phyloP scores from a whole-genome alignment of 2,797 vertebrate genomes.

The Liasis olivaceus region DNA sequence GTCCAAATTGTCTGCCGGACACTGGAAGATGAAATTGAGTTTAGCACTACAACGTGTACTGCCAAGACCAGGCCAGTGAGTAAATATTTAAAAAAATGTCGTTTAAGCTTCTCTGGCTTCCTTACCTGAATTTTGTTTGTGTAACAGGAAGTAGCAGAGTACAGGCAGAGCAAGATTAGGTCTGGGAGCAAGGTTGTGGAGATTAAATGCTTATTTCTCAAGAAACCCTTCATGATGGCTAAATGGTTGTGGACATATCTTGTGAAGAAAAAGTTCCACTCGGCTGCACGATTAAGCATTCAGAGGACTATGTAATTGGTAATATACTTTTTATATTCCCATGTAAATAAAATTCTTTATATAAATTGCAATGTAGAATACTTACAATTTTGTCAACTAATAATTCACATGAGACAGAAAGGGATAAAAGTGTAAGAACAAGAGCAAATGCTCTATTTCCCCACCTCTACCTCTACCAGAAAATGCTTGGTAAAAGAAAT shows the following conservation, averaged over 20 bases:
- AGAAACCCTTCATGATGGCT: constrained; percentile 27
- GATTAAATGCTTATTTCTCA: constrained; percentile 53
- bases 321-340: constrained; percentile 55
- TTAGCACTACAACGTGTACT: constrained; percentile 56
- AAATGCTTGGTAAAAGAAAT: not conserved
- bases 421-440: constrained; percentile 44
- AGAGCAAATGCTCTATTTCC: constrained; percentile 35
- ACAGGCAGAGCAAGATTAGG: constrained; percentile 46
- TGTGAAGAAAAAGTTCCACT: constrained; percentile 42
- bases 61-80: constrained; percentile 47
- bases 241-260: constrained; percentile 45
- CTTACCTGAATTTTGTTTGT: constrained; percentile 54
- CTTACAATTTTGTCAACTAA: constrained; percentile 59
- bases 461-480: too few relatives aligned
- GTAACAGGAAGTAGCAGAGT: constrained; percentile 52
- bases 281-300: constrained; percentile 49
- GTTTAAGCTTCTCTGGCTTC: constrained; percentile 49
- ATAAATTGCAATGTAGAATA: constrained; percentile 55
- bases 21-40: constrained; percentile 66
- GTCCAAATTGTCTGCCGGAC: constrained; percentile 60
- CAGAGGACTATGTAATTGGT: constrained; percentile 54
- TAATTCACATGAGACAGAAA: constrained; percentile 58
- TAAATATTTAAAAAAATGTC: constrained; percentile 60
- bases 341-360: constrained; percentile 66
- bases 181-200: constrained; percentile 38